Conservation (phyloP, 2,888 invertebrate species). For the Dasysyrphus tricinctus region DNA sequence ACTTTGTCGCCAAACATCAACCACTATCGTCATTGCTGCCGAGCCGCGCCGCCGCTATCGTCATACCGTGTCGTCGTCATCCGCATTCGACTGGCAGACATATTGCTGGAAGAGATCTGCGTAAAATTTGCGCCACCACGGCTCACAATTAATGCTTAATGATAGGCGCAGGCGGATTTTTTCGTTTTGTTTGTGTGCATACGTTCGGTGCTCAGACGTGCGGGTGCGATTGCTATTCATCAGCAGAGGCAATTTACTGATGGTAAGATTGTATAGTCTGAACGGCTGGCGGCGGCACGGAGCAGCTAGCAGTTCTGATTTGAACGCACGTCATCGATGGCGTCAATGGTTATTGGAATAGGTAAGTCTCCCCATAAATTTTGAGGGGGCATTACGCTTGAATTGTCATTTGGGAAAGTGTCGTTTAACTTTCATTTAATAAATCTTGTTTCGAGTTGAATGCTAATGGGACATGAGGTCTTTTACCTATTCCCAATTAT, state of each 20-base stretch:
- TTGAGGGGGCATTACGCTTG: conserved; percentile 63
- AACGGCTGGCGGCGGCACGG: not conserved
- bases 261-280: conserved; percentile 29
- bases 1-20: conserved; percentile 57
- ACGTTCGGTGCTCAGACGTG: conserved; percentile 14
- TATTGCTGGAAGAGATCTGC: conserved; percentile 32
- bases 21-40: conserved; percentile 12
- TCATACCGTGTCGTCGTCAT: conserved; percentile 10
- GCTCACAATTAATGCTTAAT: conserved; percentile 63
- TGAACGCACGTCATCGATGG: conserved; percentile 49
- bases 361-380: conserved; percentile 14
- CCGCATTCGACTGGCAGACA: conserved; percentile 36
- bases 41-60: not conserved
- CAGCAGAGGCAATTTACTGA: conserved; percentile 45
- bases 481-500: conserved; percentile 9
- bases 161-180: conserved; percentile 50
- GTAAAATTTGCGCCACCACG: conserved; percentile 48
- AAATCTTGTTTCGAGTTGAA: conserved; percentile 52
- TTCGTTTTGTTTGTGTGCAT: conserved; percentile 33
- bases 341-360: conserved; percentile 50
- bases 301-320: not conserved
- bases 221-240: conserved; percentile 61
- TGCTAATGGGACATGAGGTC: conserved; percentile 43
- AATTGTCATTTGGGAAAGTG: conserved; percentile 72
- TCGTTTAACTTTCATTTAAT: conserved; percentile 71